These are phyloP conservation scores for Columbina picui DNA, from an alignment of 2,113 vertebrate genomes.

Conservation along the genomic window DNA sequence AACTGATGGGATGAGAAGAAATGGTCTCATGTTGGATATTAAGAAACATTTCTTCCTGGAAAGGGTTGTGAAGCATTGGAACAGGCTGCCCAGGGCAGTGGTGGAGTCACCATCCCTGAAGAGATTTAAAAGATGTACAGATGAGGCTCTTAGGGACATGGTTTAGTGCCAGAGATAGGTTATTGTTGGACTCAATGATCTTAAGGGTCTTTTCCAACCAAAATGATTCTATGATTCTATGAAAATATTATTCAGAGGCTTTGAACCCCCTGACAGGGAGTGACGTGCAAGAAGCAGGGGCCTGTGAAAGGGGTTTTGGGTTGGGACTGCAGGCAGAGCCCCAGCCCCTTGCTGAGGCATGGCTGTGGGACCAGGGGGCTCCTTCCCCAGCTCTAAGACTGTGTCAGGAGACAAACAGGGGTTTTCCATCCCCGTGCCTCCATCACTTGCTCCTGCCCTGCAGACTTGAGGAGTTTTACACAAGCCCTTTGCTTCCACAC, in stretches of 20 bases:
- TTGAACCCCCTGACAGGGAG: background rate
- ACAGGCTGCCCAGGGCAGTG: no score
- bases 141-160: no score
- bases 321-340: background rate
- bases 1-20: no score
- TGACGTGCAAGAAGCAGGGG: background rate
- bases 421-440: background rate
- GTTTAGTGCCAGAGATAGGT: no score
- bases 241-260: background rate
- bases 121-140: no score
- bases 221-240: background rate
- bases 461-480: background rate
- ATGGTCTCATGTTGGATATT: no score
- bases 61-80: no score
- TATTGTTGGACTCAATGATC: no score
- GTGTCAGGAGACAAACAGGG: accelerated
- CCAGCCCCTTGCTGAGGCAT: background rate
- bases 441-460: background rate
- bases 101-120: no score
- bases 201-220: no score
- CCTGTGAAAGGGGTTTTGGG: accelerated
- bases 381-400: accelerated
- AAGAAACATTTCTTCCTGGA: no score
- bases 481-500: background rate
- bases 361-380: background rate